Percentiles rank a stretch among this genome's conserved stretches.
Evolutionary conservation across 1,140 invertebrate species (phyloP).

Genomic region (Drosophila lowei): DNA sequence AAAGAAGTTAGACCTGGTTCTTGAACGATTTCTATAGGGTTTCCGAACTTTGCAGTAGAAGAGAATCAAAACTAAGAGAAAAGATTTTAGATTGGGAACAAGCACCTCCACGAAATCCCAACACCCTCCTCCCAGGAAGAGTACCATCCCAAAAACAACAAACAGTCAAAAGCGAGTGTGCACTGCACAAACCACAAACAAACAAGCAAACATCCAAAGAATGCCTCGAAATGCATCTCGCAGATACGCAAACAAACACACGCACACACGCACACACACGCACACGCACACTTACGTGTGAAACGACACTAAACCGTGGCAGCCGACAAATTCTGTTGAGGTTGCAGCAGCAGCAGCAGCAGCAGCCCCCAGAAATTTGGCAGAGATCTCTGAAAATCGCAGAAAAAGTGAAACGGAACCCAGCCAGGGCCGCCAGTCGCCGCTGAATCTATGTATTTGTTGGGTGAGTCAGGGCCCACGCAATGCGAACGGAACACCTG

Average conservation of each 20-base stretch:
- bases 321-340: slow-evolving; percentile 45
- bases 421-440: slow-evolving; percentile 51
- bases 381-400: slow-evolving; percentile 22
- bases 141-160: slow-evolving; percentile 28
- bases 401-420: slow-evolving; percentile 76
- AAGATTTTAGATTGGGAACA: too few relatives aligned
- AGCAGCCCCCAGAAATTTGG: slow-evolving; percentile 23
- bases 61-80: too few relatives aligned
- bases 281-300: slow-evolving; percentile 53
- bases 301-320: slow-evolving; percentile 69
- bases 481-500: slow-evolving; percentile 62
- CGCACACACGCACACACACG: background rate
- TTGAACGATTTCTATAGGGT: too few relatives aligned
- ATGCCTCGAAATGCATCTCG: slow-evolving; percentile 41
- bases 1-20: too few relatives aligned
- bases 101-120: too few relatives aligned
- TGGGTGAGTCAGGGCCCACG: slow-evolving; percentile 71
- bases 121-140: too few relatives aligned
- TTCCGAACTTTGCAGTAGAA: too few relatives aligned
- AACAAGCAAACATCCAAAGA: slow-evolving; percentile 35
- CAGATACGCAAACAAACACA: slow-evolving; percentile 23
- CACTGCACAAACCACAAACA: slow-evolving; percentile 13
- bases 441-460: slow-evolving; percentile 18
- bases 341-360: slow-evolving; percentile 26
- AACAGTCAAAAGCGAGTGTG: slow-evolving; percentile 17